These are phyloP conservation scores for Cheirogaleus major DNA, from an alignment of 2,797 vertebrate genomes.

Conservation along the genomic window DNA sequence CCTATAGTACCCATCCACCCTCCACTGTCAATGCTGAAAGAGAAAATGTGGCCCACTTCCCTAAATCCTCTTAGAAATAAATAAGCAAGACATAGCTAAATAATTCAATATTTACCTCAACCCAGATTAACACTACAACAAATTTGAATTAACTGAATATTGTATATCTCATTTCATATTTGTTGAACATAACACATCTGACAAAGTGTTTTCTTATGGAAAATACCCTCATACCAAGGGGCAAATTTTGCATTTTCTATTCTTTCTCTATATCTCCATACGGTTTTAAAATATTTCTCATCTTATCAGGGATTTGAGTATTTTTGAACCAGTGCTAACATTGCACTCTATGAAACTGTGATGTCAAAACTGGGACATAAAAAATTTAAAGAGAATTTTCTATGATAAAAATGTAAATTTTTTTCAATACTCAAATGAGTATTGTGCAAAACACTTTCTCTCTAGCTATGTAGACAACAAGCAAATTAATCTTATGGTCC, in stretches of 20 bases:
- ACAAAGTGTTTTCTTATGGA: background rate
- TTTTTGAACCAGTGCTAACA: background rate
- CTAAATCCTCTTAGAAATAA: constrained; percentile 13
- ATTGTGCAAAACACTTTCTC: constrained; percentile 23
- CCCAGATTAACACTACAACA: background rate
- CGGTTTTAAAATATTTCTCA: background rate
- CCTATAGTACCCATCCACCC: fast-evolving
- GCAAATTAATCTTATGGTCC: constrained; percentile 20
- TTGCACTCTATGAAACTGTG: background rate
- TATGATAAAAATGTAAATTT: constrained; percentile 11
- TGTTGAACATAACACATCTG: constrained; percentile 12
- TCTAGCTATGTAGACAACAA: background rate
- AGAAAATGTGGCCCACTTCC: background rate
- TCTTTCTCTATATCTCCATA: background rate
- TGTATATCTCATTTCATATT: background rate
- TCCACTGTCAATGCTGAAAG: background rate
- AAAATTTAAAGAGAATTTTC: background rate
- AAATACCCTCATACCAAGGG: background rate
- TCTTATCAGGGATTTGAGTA: background rate
- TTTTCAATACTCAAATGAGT: background rate
- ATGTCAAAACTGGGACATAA: background rate
- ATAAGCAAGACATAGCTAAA: background rate
- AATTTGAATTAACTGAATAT: constrained; percentile 2
- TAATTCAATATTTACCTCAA: background rate
- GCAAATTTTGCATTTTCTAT: background rate